Evolutionary conservation across 2,113 vertebrate species (phyloP), one percentile per base, ranked within the genome.

Genomic region (Caranx melampygus): DNA sequence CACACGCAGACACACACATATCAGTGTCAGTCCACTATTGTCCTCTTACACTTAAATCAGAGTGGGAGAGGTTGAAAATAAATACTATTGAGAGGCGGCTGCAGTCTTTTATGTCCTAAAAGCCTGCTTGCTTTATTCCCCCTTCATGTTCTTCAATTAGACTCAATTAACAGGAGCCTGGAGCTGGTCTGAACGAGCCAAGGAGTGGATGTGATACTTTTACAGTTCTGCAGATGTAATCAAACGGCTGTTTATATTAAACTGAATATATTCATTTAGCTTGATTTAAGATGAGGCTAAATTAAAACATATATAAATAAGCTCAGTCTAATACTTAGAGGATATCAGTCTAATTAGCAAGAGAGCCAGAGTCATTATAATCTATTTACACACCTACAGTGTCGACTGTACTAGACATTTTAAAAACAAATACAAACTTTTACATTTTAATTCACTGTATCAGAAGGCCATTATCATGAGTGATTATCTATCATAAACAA

Each of bases 71-170:
- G 88, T 88, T 92, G 87, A 89, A 86, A 90, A 91, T 92, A 92
- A 92, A 93, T 89, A 88, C 83, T 86, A 85, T 79, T 84, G 86
- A 91, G 87, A 88, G 91, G 76, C 76, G 66, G 81, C 78, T 65
- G 65, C 20, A 40, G 85, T 84, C 86, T 93, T 93, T 93, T 81
- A 92, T 92, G 84, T 89, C 81, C 81, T 92, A 88, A 93, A 92
- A 93, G 90, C 85, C 83, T 83, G 76, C 80, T 83, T 73, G 85
- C 68, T 88, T 85, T 92, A 87, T 87, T 87, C 72, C 73, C 59
- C 87, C 82, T 92, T 93, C 72, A 87, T 90, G 85, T 86, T 87
- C 84, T 89, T 92, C 88, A 92, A 93, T 93, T 93, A 93, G 76
- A 90, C 87, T 89, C 88, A 92, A 91, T 94, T 93, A 92, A 91